Percentiles rank a stretch among this genome's conserved stretches.
Evolutionary conservation across 2,888 invertebrate genomes (phyloP).

Genomic region (Macrostomum cliftonense): DNA sequence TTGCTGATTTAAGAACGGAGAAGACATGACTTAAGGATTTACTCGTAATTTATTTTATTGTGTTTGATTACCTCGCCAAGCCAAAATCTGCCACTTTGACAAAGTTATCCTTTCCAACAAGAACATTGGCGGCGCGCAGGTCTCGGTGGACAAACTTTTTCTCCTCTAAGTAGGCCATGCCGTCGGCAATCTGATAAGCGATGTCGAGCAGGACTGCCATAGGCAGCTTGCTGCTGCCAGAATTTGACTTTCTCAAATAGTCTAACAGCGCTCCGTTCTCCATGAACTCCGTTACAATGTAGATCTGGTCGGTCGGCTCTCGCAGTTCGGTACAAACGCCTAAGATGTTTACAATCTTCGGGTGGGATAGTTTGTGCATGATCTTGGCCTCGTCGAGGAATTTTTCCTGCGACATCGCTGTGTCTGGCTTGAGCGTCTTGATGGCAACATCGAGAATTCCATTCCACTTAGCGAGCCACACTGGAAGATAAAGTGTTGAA

Average conservation of each 20-base stretch:
- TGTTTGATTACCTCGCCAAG: slow-evolving; percentile 29
- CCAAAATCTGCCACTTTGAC: slow-evolving; percentile 36
- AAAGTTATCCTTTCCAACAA: slow-evolving; percentile 19
- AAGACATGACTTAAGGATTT: too few relatives aligned
- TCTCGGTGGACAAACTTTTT: too few relatives aligned
- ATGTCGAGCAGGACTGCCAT: slow-evolving; percentile 56
- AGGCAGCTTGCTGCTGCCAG: slow-evolving; percentile 49
- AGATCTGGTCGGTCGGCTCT: slow-evolving; percentile 53
- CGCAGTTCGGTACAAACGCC: slow-evolving; percentile 60
- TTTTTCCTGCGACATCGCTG: slow-evolving; percentile 55
- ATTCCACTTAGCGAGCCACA: too few relatives aligned
- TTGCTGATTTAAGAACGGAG: too few relatives aligned
- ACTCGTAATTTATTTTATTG: too few relatives aligned
- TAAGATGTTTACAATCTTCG: slow-evolving; percentile 68
- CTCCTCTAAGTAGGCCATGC: slow-evolving; percentile 13
- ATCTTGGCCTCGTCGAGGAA: slow-evolving; percentile 62
- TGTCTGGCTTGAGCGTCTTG: slow-evolving; percentile 75
- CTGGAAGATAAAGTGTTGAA: too few relatives aligned
- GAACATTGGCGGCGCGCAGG: too few relatives aligned
- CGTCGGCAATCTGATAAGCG: slow-evolving; percentile 42
- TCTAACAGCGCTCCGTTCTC: slow-evolving; percentile 79
- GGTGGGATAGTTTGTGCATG: slow-evolving; percentile 33
- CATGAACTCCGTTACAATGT: slow-evolving; percentile 82
- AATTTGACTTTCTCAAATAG: slow-evolving; percentile 64
- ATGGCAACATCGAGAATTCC: slow-evolving; percentile 67